Evolutionary conservation across 1,140 invertebrate genomes (phyloP), one percentile per base, ranked within the genome.

Genomic region (Pseudachorutes palmiensis): DNA sequence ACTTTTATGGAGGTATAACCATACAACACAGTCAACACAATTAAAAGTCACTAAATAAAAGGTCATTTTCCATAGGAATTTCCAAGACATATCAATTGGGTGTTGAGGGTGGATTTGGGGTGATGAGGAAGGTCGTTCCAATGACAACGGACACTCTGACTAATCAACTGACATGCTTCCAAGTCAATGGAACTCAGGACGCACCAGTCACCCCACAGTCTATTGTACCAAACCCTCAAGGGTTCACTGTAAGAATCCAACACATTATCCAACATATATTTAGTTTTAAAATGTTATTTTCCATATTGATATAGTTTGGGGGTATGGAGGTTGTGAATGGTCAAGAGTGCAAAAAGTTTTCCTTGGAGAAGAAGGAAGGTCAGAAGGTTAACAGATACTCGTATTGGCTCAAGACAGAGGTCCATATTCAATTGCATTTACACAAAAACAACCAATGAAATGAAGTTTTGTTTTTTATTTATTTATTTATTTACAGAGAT

Each of bases 1-100:
- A 97, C 80, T 98, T 96, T 75, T 98, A 97, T 81, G 90, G 90
- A 73, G 90, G 90, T 86, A n/a, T n/a, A n/a, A n/a, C n/a, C n/a
- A n/a, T n/a, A n/a, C n/a, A n/a, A n/a, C n/a, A n/a, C n/a, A n/a
- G n/a, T n/a, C n/a, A n/a, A n/a, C n/a, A n/a, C 80, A 76, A 45
- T 31, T 61, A 31, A 5, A 61, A 61, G 5, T 9, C 16, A n/a
- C 51, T 57, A 22, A 14, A n/a, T 14, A 9, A 26, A 57, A n/a
- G 9, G 22, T 29, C 26, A 60, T 31, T 32, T 28, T 60, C 14
- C 24, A 29, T 65, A 86, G 85, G 82, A 28, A 90, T 94, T 86
- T 90, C 92, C 0, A 89, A 92, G 78, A 95, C 91, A 0, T 91
- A 90, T 76, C 91, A 94, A 78, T 75, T 92, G 16, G 79, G 82